These are phyloP conservation scores for Pelodiscus sinensis DNA, from an alignment of 2,113 vertebrate species.

Conservation along the genomic window DNA sequence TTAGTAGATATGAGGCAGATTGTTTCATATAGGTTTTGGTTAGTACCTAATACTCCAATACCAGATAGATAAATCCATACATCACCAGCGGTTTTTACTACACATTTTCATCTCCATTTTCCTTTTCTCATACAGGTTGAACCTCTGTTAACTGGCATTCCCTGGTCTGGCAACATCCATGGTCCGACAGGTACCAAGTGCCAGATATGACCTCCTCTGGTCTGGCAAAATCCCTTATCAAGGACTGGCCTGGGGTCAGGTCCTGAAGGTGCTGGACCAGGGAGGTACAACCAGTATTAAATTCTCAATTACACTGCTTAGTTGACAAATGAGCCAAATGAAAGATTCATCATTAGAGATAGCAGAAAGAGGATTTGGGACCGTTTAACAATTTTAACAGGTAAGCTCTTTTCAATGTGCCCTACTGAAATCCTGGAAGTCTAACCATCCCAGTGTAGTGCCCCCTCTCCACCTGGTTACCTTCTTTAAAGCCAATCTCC, in stretches of 20 bases:
- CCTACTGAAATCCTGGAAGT: conserved; percentile 16
- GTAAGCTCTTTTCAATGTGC: background rate
- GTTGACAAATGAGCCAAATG: background rate
- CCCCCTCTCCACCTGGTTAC: too few relatives aligned
- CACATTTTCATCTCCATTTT: background rate
- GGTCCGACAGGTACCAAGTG: too few relatives aligned
- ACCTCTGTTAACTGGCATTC: too few relatives aligned
- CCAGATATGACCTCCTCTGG: too few relatives aligned
- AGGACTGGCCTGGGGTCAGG: too few relatives aligned
- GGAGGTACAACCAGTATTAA: background rate
- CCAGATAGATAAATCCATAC: background rate
- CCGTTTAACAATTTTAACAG: background rate
- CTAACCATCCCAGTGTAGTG: background rate
- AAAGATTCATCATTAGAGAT: background rate
- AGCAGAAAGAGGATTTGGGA: background rate
- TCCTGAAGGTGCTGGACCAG: too few relatives aligned
- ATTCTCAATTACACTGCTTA: background rate
- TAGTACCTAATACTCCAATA: background rate
- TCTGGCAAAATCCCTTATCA: too few relatives aligned
- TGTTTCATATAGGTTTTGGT: background rate
- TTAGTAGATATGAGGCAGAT: background rate
- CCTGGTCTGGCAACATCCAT: too few relatives aligned
- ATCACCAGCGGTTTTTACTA: background rate
- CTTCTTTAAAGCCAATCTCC: too few relatives aligned
- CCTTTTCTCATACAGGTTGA: background rate